Percentiles rank a stretch among this genome's conserved stretches.
Conservation (phyloP, 2,113 vertebrate genomes). For the Xiphophorus hellerii region DNA sequence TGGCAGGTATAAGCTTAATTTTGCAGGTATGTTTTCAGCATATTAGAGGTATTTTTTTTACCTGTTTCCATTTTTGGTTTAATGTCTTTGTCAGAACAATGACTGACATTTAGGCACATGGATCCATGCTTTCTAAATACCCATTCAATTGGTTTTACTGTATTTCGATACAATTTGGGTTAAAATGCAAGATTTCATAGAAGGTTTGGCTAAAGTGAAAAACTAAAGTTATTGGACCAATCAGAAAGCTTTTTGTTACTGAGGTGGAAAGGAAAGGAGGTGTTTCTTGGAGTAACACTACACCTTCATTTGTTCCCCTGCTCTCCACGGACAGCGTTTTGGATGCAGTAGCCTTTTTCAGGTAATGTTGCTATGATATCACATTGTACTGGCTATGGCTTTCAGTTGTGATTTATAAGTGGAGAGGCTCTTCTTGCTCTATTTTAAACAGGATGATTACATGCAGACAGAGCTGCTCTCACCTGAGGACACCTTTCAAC, state of each 20-base stretch:
- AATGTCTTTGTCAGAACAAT: conserved; percentile 5
- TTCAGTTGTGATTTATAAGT: not conserved
- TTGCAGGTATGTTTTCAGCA: conserved; percentile 8
- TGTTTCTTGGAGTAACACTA: not conserved
- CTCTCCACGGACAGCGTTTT: not conserved
- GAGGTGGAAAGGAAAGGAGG: conserved; percentile 20
- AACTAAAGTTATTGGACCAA: conserved; percentile 44
- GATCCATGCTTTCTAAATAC: not conserved
- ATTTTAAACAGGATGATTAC: conserved; percentile 15
- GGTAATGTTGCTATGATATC: conserved; percentile 23
- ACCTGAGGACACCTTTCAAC: not conserved
- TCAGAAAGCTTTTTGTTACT: conserved; percentile 17
- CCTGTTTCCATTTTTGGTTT: conserved; percentile 5
- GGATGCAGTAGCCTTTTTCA: conserved; percentile 21
- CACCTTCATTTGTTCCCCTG: not conserved
- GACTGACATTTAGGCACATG: not conserved
- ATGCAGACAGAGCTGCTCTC: conserved; percentile 10
- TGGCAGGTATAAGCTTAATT: not conserved
- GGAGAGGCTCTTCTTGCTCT: not conserved
- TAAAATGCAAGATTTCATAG: not conserved
- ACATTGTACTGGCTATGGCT: not conserved
- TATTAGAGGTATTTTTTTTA: not conserved
- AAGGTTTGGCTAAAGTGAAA: conserved; percentile 13
- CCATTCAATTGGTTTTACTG: not conserved
- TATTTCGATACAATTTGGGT: not conserved